A percentile compares a stretch with the other conserved stretches of the same genome.
Evolutionary conservation across 2,797 vertebrate species (phyloP).

Genomic region (Masticophis lateralis): DNA sequence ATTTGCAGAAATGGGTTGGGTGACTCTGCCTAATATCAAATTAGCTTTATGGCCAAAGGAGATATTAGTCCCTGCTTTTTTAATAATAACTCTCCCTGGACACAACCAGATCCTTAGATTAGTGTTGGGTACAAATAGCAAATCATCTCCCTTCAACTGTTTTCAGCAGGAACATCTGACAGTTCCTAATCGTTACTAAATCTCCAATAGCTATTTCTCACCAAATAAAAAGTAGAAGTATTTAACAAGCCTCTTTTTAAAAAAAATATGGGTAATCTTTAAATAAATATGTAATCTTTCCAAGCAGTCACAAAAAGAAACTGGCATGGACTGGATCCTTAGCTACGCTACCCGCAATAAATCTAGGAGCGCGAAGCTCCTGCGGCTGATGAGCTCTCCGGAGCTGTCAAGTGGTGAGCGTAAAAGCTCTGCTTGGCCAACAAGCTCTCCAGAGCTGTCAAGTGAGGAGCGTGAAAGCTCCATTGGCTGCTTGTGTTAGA

Average conservation of each 20-base stretch:
- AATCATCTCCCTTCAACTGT: not conserved
- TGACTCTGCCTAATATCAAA: not conserved
- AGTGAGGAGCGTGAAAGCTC: no score
- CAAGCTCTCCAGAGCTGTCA: no score
- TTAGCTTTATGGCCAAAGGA: not conserved
- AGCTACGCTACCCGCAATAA: no score
- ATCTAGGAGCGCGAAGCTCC: no score
- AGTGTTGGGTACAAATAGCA: not conserved
- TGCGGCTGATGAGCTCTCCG: no score
- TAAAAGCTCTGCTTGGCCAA: no score
- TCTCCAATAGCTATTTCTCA: not conserved
- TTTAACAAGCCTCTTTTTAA: not conserved
- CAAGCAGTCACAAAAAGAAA: not conserved
- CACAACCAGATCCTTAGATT: not conserved
- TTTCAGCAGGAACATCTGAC: not conserved
- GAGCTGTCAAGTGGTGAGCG: no score
- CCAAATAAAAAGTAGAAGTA: not conserved
- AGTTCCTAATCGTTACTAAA: not conserved
- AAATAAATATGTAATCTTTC: not conserved
- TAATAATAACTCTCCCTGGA: not conserved
- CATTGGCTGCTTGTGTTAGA: no score
- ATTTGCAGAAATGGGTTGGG: not conserved
- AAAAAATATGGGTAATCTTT: not conserved
- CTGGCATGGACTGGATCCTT: no score
- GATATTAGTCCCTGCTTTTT: not conserved